Percentiles rank a stretch among this genome's conserved stretches.
phyloP scores from a whole-genome alignment of 2,888 invertebrate species.

The Xestoiulus laeticollis region DNA sequence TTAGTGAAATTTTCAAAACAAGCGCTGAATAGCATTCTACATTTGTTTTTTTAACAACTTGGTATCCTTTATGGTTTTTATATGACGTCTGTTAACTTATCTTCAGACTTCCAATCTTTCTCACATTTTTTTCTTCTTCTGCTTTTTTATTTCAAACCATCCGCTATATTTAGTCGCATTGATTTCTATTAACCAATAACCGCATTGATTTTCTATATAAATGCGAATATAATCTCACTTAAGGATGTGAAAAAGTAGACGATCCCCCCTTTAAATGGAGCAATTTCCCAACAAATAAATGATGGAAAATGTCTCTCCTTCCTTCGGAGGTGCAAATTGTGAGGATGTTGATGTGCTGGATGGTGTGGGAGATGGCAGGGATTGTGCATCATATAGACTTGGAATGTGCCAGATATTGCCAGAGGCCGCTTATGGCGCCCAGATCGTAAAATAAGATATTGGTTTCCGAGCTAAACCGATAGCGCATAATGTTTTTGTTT shows the following conservation, averaged over 20 bases:
- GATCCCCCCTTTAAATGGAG: conserved; percentile 16
- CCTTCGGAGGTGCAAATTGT: conserved; percentile 5
- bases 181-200: conserved; percentile 39
- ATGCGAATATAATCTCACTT: conserved; percentile 36
- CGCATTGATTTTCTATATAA: conserved; percentile 4
- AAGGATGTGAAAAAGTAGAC: conserved; percentile 39
- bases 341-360: not conserved
- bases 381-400: not conserved
- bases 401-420: conserved; percentile 32
- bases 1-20: too few relatives aligned
- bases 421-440: conserved; percentile 24
- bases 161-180: not conserved
- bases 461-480: conserved; percentile 32
- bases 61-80: not conserved
- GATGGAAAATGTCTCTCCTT: not conserved
- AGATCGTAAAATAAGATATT: conserved; percentile 36
- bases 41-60: too few relatives aligned
- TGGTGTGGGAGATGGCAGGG: not conserved
- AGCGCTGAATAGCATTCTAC: too few relatives aligned
- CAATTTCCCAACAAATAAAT: conserved; percentile 41
- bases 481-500: conserved; percentile 41
- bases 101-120: not conserved
- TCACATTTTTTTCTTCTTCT: not conserved
- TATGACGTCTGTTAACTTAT: not conserved
- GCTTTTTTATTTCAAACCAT: not conserved